Base-by-base conservation (phyloP, 37 sponge, comb jelly and placozoan genomes). In the Amphimedon queenslandica region DNA sequence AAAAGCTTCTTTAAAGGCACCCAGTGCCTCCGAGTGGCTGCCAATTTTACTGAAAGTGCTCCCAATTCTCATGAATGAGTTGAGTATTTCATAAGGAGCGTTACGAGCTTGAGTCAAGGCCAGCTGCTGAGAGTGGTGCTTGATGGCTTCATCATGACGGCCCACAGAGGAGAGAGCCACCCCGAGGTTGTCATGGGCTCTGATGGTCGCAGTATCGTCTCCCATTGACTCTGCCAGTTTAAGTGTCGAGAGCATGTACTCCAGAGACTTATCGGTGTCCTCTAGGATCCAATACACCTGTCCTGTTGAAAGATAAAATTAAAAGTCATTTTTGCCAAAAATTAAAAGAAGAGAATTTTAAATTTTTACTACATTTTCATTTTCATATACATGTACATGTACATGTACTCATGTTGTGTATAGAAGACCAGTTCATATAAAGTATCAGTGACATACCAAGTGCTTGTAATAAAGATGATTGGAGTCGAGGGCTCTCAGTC, bases 401-500 rank as follows among this genome's bases (percentile, higher is more conserved):
- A n/a, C n/a, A n/a, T n/a, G n/a, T n/a, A n/a, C n/a, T n/a, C n/a
- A n/a, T n/a, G n/a, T n/a, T n/a, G n/a, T n/a, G n/a, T n/a, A n/a
- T n/a, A n/a, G n/a, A n/a, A n/a, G n/a, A n/a, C n/a, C n/a, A n/a
- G n/a, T n/a, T n/a, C n/a, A n/a, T n/a, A n/a, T n/a, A n/a, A n/a
- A n/a, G n/a, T n/a, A n/a, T n/a, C n/a, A n/a, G n/a, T n/a, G n/a
- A n/a, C n/a, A n/a, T 73, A 1, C 93, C 95, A 0, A 98, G 90
- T 4, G 95, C 93, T 67, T 89, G 88, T 56, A 88, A 72, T 23
- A 98, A 81, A 20, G 96, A 92, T 0, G 92, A 90, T 47, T 92
- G 90, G 57, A 98, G 80, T 35, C 84, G 88, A 37, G 67, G 40
- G 67, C 94, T 98, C 51, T 98, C 95, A n/a, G 99, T 92, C 20